Conservation (phyloP, 37 sponge, comb jelly and placozoan species). For the Amphimedon queenslandica region DNA sequence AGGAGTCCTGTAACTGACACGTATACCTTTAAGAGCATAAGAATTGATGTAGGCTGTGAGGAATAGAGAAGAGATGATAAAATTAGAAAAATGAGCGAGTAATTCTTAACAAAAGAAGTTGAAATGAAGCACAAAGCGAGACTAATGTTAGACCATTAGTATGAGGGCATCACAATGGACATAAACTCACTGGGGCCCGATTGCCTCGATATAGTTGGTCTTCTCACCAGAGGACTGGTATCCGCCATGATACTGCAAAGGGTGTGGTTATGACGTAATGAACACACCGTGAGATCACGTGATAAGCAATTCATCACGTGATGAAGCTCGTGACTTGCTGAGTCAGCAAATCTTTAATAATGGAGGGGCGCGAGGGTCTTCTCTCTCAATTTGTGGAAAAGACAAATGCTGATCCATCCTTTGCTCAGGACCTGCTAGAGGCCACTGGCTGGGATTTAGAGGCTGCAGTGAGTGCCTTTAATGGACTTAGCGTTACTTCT, state of each 20-base stretch:
- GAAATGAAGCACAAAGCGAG: no score
- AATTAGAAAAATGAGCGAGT: background rate
- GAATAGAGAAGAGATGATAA: background rate
- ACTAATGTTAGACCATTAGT: no score
- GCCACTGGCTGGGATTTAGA: constrained; percentile 56
- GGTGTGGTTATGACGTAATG: no score
- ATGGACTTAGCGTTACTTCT: constrained; percentile 26
- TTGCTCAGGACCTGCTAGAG: constrained; percentile 74
- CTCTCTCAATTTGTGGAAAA: constrained; percentile 36
- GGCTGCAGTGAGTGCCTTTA: constrained; percentile 36
- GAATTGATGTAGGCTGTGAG: constrained; percentile 30
- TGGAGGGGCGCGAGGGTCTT: no score
- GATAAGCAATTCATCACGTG: no score
- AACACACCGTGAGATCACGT: no score
- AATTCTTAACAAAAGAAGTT: no score
- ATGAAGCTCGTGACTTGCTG: no score
- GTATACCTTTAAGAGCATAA: constrained; percentile 31
- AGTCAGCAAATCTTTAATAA: no score
- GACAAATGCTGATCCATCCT: constrained; percentile 66
- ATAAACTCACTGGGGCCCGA: background rate
- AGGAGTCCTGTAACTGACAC: constrained; percentile 28
- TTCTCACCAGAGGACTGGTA: no score
- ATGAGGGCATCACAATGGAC: no score
- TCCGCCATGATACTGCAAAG: no score
- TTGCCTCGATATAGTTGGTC: background rate